Evolutionary conservation across 2,888 invertebrate species (phyloP), one percentile per base, ranked within the genome.

Genomic region (Yponomeuta evonymella): DNA sequence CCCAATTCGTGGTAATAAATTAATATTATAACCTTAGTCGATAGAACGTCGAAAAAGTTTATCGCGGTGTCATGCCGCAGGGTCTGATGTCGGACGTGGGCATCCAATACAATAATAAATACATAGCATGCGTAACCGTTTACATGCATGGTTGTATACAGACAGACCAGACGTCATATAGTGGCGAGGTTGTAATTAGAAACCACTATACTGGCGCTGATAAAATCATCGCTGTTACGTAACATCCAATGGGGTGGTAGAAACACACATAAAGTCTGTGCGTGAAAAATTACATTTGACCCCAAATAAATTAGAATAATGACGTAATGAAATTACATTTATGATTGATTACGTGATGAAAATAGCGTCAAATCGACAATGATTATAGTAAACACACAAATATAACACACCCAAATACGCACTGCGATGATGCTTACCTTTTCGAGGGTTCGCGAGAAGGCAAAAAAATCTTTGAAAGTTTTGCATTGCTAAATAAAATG

Each of bases 111-210:
- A 15, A 12, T 58, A 58, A 58, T 15, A 58, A 12, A 62, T 4
- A 62, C 63, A 63, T 30, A 29, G 33, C 68, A 51, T 5, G 51
- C 51, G 51, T 58, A 58, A 48, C 68, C 15, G 51, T 67, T 62
- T 48, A 67, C 48, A 69, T 72, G 51, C 51, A 58, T 58, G 51
- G 51, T 58, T 58, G 15, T 58, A 58, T 72, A 69, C 71, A 65
- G 33, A 33, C 65, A 65, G 65, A 11, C 43, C 67, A 74, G 71
- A 58, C 51, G 51, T 58, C 51, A 58, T 15, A 72, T 69, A 43
- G 29, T 70, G 72, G 43, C 58, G 67, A 29, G 68, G 65, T 51
- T 67, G 69, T 69, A 73, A 73, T 74, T 73, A 73, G 67, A 71
- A 73, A 72, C 69, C 48, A 64, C 70, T 70, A 72, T 63, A 70